Evolutionary conservation across 2,888 invertebrate species (phyloP), one percentile per base, ranked within the genome.

Genomic region (Caenorhabditis angaria): DNA sequence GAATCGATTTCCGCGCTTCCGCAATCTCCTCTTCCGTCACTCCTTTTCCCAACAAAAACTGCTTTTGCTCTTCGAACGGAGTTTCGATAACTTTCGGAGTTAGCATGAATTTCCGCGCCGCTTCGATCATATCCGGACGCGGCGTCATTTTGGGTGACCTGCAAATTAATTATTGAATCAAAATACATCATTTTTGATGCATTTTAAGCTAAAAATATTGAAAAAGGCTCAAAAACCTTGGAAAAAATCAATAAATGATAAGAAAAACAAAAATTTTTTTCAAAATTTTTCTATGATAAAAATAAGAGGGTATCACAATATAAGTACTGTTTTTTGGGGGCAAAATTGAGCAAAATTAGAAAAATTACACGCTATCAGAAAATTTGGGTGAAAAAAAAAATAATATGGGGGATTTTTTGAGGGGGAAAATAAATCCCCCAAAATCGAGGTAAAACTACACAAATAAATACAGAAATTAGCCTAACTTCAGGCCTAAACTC

Each of bases 31-130:
- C 78, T 12, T 83, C 82, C 0, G 83, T 83, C 18, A 86, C 77
- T 28, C 78, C 87, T 77, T 87, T 83, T 35, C 78, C 81, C 20
- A 77, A 51, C 29, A 87, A 73, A 67, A 87, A 87, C 29, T 73
- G 68, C 35, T 77, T 67, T 67, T 86, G 86, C 48, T 87, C 85
- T 20, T 83, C 81, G 47, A 82, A 76, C 4, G 85, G 80, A 18
- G 86, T 84, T 27, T 80, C 73, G 18, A 77, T 66, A 8, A 78
- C 76, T 65, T 85, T 85, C 8, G 85, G 83, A 10, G 84, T 86
- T 28, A 74, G 62, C 77, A 86, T 78, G 65, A 86, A 86, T 53
- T 83, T 81, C 12, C 80, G 59, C 0, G 86, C 86, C 10, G 83
- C 83, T 61, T 81, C 82, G 20, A 86, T 82, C 81, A 83, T 82